Evolutionary conservation across 2,797 vertebrate species (phyloP), one percentile per base, ranked within the genome.

Genomic region (Calcarius lapponicus): DNA sequence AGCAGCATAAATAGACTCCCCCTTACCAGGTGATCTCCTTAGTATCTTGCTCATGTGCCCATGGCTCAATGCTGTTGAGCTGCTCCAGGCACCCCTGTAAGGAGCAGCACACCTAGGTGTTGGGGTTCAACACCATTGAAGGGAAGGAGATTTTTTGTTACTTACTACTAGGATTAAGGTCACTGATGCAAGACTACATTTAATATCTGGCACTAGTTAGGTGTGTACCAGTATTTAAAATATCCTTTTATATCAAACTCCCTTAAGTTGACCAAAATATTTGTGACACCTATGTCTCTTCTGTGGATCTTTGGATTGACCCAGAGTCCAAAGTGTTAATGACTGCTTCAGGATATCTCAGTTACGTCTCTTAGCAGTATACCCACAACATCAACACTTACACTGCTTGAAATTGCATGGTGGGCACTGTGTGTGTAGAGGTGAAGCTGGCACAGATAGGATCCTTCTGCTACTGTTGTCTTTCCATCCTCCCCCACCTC

Each of bases 401-500:
- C 21, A 15, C 9, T 38, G 45, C 40, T 90, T 71, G n/a, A 86
- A 75, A 64, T 24, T 0, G 0, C 22, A 13, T 6, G 3, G 32
- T 24, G 36, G 85, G 38, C 47, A 17, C 31, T 14, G 8, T 22
- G 21, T 14, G 8, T 22, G 21, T 48, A 84, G 62, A 65, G 17
- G 17, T 62, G 40, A 86, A 86, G 51, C 36, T 1, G 10, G 22
- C 53, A 81, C 18, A 86, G 31, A 36, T 3, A 75, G 21, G 21
- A 61, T 78, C 22, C 12, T 75, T 71, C 43, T 84, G 26, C 22
- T 86, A 21, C 28, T 80, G 4, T 34, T 86, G 15, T 40, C 50
- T 71, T 80, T 45, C 14, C 18, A 72, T 8, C 13, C 6, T 31
- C 34, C 11, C 8, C 18, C 3, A 0, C 7, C 4, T 0, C 8